Evolutionary conservation across 2,113 vertebrate species (phyloP).

Genomic region (Illadopsis cleaveri): DNA sequence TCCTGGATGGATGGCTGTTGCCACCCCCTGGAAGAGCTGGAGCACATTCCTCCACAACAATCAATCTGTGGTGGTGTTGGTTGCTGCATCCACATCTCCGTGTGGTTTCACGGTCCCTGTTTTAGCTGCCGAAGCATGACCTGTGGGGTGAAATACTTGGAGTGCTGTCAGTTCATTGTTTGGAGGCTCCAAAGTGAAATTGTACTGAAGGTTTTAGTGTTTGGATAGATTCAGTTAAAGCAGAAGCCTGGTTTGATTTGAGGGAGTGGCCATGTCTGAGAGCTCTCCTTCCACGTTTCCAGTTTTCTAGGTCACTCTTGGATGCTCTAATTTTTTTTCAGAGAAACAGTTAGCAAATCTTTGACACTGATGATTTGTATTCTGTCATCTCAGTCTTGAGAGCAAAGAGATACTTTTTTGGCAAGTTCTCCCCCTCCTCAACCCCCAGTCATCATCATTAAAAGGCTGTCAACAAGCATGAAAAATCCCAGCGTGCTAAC

Average conservation of each 20-base stretch:
- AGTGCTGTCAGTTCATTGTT: neutral
- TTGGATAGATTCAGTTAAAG: neutral
- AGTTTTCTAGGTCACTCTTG: constrained; percentile 36
- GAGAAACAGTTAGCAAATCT: constrained; percentile 6
- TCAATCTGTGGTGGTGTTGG: neutral
- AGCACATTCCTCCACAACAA: neutral
- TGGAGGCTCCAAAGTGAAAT: neutral
- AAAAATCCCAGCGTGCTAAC: neutral
- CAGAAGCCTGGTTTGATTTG: neutral
- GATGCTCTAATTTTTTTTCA: constrained; percentile 25
- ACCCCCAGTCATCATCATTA: constrained; percentile 21
- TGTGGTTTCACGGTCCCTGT: neutral
- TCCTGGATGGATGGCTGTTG: neutral
- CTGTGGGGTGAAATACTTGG: neutral
- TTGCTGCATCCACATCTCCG: fast-evolving
- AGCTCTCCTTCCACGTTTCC: neutral
- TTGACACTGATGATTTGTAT: constrained; percentile 23
- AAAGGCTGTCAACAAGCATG: constrained; percentile 36
- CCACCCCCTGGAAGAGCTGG: neutral
- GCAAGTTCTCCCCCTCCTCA: constrained; percentile 36
- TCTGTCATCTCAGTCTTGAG: constrained; percentile 17
- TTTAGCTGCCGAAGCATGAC: neutral
- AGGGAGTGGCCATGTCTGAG: neutral
- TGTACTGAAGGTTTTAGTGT: neutral
- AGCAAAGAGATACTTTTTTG: neutral